A percentile compares a stretch with the other conserved stretches of the same genome.
Conservation (phyloP, 2,888 invertebrate species). For the Pycnomerus fuliginosus region DNA sequence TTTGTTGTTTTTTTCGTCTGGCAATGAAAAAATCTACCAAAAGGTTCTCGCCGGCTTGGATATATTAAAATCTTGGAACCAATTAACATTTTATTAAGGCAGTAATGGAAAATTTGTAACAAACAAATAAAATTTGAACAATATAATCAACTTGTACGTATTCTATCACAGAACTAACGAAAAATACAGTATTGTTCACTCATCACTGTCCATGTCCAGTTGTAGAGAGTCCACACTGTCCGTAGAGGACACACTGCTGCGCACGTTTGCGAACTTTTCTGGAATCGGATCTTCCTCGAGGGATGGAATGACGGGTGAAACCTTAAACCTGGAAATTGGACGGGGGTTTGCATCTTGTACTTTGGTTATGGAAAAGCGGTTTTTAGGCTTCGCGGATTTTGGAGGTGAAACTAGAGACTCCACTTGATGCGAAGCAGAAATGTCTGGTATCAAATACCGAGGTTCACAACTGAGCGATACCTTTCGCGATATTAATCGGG, state of each 20-base stretch:
- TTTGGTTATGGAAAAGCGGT: conserved; percentile 40
- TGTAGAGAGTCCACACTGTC: conserved; percentile 43
- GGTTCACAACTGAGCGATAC: conserved; percentile 48
- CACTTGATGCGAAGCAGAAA: conserved; percentile 17
- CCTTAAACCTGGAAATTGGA: conserved; percentile 30
- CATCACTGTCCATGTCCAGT: conserved; percentile 38
- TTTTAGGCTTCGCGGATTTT: conserved; percentile 37
- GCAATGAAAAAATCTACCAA: too few species aligned
- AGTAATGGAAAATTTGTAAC: too few species aligned
- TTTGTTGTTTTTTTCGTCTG: too few species aligned
- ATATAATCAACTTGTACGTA: too few species aligned
- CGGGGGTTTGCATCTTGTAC: conserved; percentile 27
- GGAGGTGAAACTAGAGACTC: conserved; percentile 33
- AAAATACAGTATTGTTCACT: too few species aligned
- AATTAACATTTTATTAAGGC: too few species aligned
- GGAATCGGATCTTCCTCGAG: conserved; percentile 36
- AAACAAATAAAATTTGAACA: too few species aligned
- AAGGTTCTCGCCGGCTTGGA: too few species aligned
- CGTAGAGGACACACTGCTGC: conserved; percentile 42
- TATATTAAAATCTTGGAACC: too few species aligned
- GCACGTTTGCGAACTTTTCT: conserved; percentile 39
- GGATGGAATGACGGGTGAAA: conserved; percentile 36
- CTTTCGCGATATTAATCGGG: conserved; percentile 40
- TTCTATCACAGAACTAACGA: too few species aligned
- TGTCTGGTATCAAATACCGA: conserved; percentile 28